Evolutionary conservation across 1,140 invertebrate species (phyloP).

Genomic region (Neodiprion pinetum): DNA sequence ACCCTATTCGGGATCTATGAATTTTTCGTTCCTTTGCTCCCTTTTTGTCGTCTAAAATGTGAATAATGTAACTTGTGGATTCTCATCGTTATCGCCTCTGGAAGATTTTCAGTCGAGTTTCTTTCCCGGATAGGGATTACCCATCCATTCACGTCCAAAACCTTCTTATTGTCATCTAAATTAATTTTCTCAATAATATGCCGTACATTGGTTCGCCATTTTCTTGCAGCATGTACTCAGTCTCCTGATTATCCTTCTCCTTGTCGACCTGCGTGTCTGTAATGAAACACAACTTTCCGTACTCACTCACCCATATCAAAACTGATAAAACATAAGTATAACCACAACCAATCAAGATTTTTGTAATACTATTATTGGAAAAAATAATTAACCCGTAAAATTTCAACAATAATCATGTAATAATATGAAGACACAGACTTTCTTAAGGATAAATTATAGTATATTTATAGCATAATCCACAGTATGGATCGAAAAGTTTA

Average conservation of each 20-base stretch:
- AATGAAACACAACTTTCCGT: constrained; percentile 49
- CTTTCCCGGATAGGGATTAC: not conserved
- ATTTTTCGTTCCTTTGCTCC: not conserved
- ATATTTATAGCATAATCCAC: no score
- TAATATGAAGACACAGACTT: no score
- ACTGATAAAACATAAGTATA: not conserved
- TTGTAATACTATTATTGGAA: not conserved
- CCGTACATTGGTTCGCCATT: constrained; percentile 57
- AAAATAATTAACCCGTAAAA: no score
- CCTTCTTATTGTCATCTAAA: not conserved
- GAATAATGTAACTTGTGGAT: not conserved
- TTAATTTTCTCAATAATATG: constrained; percentile 32
- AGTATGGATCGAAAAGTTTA: no score
- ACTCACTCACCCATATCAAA: constrained; percentile 16
- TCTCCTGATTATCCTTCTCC: constrained; percentile 57
- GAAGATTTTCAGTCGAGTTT: not conserved
- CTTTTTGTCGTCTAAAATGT: not conserved
- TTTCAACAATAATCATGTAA: no score
- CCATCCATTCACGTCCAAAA: not conserved
- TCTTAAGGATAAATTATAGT: no score
- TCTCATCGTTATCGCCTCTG: not conserved
- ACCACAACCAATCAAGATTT: not conserved
- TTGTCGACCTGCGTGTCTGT: constrained; percentile 57
- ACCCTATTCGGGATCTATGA: no score
- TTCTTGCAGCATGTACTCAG: constrained; percentile 53